Evolutionary conservation across 2,888 invertebrate species (phyloP).

Genomic region (Ernsta delagoae): DNA sequence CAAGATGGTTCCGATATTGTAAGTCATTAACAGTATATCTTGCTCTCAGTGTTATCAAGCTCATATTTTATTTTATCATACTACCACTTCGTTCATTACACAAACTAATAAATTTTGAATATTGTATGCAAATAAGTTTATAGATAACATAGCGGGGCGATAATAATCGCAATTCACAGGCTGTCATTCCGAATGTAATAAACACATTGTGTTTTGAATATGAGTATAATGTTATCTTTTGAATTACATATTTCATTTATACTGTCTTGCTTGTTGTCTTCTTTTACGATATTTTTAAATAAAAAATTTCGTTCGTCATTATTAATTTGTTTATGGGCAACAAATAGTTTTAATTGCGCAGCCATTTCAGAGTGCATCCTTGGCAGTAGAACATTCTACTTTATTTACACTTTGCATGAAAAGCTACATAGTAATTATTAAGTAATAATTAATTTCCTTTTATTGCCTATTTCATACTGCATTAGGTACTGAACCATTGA

Average conservation of each 20-base stretch:
- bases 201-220: constrained; percentile 9
- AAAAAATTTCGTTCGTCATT: too few relatives aligned
- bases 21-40: constrained; percentile 16
- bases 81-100: constrained; percentile 22
- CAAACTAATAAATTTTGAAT: constrained; percentile 36
- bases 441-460: too few relatives aligned
- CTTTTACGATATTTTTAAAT: too few relatives aligned
- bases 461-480: too few relatives aligned
- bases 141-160: constrained; percentile 27
- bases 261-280: too few relatives aligned
- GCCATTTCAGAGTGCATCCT: too few relatives aligned
- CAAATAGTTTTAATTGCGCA: too few relatives aligned
- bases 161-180: constrained; percentile 35
- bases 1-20: constrained; percentile 35
- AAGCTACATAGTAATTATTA: too few relatives aligned
- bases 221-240: constrained; percentile 18
- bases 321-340: too few relatives aligned
- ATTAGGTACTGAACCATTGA: too few relatives aligned
- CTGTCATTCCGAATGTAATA: constrained; percentile 21
- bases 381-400: too few relatives aligned
- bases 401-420: too few relatives aligned
- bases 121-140: constrained; percentile 36
- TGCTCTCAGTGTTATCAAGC: constrained; percentile 20
- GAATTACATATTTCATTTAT: constrained; percentile 9
- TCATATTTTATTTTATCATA: constrained; percentile 23